A percentile compares a stretch with the other conserved stretches of the same genome.
These are phyloP conservation scores for Illadopsis cleaveri DNA, from an alignment of 2,113 vertebrate genomes.

Conservation along the genomic window DNA sequence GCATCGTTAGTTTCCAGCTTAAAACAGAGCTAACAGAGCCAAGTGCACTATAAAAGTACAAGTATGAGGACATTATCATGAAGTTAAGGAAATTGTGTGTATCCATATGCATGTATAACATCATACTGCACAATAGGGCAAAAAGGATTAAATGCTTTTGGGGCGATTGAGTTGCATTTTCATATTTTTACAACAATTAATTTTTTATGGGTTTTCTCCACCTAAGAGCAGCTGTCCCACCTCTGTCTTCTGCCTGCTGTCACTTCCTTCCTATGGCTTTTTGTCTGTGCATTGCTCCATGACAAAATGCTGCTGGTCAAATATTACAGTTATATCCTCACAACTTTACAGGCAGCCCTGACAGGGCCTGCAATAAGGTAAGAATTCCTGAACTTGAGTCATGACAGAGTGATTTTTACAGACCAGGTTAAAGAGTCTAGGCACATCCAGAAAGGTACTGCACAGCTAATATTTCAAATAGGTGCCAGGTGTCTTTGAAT, in stretches of 20 bases:
- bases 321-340: not conserved
- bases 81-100: not conserved
- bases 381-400: not conserved
- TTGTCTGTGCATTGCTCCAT: not conserved
- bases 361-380: not conserved
- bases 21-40: not conserved
- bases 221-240: not conserved
- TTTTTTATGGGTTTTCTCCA: not conserved
- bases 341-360: not conserved
- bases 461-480: not conserved
- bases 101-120: not conserved
- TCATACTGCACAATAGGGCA: not conserved
- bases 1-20: not conserved
- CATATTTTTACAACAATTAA: not conserved
- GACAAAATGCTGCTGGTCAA: not conserved
- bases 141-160: not conserved
- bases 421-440: not conserved
- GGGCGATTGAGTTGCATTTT: not conserved
- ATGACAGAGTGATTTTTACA: not conserved
- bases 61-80: not conserved
- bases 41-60: not conserved
- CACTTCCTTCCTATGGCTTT: accelerated
- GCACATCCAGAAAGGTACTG: not conserved
- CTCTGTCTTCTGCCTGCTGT: not conserved
- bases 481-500: not conserved